Evolutionary conservation across 2,888 invertebrate species (phyloP), one percentile per base, ranked within the genome.

Genomic region (Lasioglossum villosulum): DNA sequence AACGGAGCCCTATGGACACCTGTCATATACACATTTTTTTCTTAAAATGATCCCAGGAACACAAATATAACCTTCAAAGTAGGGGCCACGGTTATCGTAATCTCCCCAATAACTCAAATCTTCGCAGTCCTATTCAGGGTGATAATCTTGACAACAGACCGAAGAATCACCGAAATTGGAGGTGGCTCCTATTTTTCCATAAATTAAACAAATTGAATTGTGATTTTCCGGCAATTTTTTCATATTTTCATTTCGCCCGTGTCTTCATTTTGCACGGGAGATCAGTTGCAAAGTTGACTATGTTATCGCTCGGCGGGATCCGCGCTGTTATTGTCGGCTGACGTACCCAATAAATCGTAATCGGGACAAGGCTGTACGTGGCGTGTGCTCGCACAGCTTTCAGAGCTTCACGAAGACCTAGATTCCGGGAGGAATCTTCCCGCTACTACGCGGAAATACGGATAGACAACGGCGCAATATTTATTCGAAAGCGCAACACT

Each of bases 261-360:
- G n/a, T 2, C 27, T 30, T n/a, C 27, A 34, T 42, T 63, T 8
- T 34, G 70, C 48, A 0, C 39, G 39, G 39, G 37, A 66, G 37
- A 66, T 70, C 37, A 14, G 39, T 48, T 52, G 56, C 83, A 79
- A 83, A 70, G 76, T 66, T 23, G n/a, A 73, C 59, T 85, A 79
- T 83, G 73, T 80, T 27, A 45, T 10, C 4, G 45, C 27, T 48
- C 19, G 56, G 10, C 34, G 34, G 63, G 75, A 72, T 78, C 27
- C 73, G 59, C 75, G 75, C 74, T 71, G 76, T 76, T 75, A 37
- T 75, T 75, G 59, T 75, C 66, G 78, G 70, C 42, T 37, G 37
- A 84, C 75, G 75, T 72, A 75, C 72, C 59, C 85, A 82, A 86
- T 82, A 82, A 81, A 80, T 86, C 82, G 70, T 78, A 86, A 86